phyloP scores from a whole-genome alignment of 2,888 invertebrate genomes.

The Eupithecia subfuscata region DNA sequence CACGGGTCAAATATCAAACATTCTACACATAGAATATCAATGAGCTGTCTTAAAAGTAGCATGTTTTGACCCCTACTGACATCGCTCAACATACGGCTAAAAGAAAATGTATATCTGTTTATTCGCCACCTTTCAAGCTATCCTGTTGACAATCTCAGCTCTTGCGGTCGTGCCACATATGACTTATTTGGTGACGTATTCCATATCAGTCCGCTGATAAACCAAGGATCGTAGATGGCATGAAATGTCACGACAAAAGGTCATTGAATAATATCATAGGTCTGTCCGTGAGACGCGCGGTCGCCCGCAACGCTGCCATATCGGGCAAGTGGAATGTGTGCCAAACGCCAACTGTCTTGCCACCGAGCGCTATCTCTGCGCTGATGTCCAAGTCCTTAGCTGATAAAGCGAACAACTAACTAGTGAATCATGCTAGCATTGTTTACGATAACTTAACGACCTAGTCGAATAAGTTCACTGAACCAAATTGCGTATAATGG shows the following conservation, averaged over 20 bases:
- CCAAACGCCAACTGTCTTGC: slow-evolving; percentile 70
- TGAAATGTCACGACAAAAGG: slow-evolving; percentile 63
- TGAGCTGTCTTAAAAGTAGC: slow-evolving; percentile 21
- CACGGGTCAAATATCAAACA: slow-evolving; percentile 34
- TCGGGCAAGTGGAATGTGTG: slow-evolving; percentile 76
- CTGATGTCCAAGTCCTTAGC: slow-evolving; percentile 32
- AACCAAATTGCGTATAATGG: slow-evolving; percentile 24
- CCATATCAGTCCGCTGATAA: slow-evolving; percentile 47
- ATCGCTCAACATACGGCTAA: slow-evolving; percentile 16
- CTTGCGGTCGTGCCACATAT: slow-evolving; percentile 29
- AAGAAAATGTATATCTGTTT: slow-evolving; percentile 23
- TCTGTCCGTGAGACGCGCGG: slow-evolving; percentile 68
- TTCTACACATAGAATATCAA: slow-evolving; percentile 33
- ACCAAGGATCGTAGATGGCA: slow-evolving; percentile 56
- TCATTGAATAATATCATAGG: slow-evolving; percentile 65
- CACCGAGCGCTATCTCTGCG: slow-evolving; percentile 54
- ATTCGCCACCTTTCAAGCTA: slow-evolving; percentile 31
- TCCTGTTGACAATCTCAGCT: slow-evolving; percentile 31
- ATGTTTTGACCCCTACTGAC: slow-evolving; percentile 16
- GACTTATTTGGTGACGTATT: slow-evolving; percentile 47
- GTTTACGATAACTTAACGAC: slow-evolving; percentile 30
- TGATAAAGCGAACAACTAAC: slow-evolving; percentile 37
- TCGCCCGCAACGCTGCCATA: slow-evolving; percentile 71
- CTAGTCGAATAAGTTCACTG: slow-evolving; percentile 32
- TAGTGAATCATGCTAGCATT: slow-evolving; percentile 40